Evolutionary conservation across 2,888 invertebrate genomes (phyloP).

Genomic region (Hymenopus coronatus): DNA sequence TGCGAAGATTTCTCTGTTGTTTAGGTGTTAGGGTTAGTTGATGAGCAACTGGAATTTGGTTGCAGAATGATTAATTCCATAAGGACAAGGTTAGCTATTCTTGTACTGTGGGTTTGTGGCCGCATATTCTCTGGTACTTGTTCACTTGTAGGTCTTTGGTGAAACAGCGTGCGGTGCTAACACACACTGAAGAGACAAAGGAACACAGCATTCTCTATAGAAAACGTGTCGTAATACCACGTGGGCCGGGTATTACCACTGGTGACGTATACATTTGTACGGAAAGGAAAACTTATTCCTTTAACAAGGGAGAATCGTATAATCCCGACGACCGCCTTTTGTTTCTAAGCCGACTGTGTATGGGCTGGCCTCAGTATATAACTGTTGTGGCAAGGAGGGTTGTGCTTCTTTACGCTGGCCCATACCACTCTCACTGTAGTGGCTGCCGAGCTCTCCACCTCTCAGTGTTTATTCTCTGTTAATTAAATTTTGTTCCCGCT

Average conservation of each 20-base stretch:
- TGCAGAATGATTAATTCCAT: no score
- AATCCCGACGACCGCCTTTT: background rate
- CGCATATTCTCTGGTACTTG: no score
- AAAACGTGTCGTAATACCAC: background rate
- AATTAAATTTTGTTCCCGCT: slow-evolving; percentile 33
- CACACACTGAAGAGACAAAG: background rate
- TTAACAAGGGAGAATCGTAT: background rate
- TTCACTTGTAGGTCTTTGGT: background rate
- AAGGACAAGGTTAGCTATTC: no score
- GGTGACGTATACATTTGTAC: background rate
- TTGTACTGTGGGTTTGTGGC: no score
- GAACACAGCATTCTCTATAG: background rate
- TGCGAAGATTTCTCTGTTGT: no score
- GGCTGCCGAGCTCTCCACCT: background rate
- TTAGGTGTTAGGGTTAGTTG: no score
- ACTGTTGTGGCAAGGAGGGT: background rate
- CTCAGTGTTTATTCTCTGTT: slow-evolving; percentile 34
- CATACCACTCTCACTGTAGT: background rate
- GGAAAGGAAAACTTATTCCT: background rate
- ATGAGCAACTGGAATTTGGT: no score
- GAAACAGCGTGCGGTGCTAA: background rate
- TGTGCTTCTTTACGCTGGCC: background rate
- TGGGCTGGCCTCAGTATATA: background rate
- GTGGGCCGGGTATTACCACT: background rate
- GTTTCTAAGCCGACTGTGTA: background rate